Evolutionary conservation across 2,797 vertebrate species (phyloP), one percentile per base, ranked within the genome.

Genomic region (Leptatherina wallacei): DNA sequence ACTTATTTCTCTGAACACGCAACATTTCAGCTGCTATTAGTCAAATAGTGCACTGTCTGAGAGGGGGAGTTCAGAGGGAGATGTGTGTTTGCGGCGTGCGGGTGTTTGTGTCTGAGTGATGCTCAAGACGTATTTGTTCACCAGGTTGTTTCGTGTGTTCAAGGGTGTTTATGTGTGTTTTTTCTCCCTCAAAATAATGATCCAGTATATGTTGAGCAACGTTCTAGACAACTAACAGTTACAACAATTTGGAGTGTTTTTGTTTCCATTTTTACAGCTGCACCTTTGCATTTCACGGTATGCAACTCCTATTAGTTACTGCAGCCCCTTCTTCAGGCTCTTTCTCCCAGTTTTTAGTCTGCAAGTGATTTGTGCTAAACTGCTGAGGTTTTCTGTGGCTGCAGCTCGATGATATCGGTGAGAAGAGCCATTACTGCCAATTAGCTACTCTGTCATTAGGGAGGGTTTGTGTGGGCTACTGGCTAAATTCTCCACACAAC

Each of bases 401-500:
- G 83, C 74, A 79, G 84, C 83, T 85, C 71, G 75, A 85, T 86
- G 83, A 77, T 90, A 91, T 90, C 80, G 76, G 87, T 89, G 85
- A 88, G 91, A 89, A 89, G 89, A 88, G 77, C 89, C 87, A 91
- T 92, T 92, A 91, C 78, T 84, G 87, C 81, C 91, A 91, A 92
- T 92, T 91, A 92, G 83, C 84, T 85, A 68, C 81, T 91, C 87
- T 91, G 90, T 91, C 89, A 92, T 92, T 91, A 92, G 87, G 82
- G 87, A 91, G 83, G 88, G 59, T 59, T 30, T 87, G 87, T 88
- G 88, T 89, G 87, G 85, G 90, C 88, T 84, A 72, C 85, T 83
- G 86, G 87, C 82, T 84, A 60, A 86, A 81, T 73, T 79, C 71
- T 78, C 73, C 71, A 56, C 78, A 87, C 84, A 88, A 83, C 84